Conservation (phyloP, 2,888 invertebrate genomes). For the Acanthosepion lycidas region DNA sequence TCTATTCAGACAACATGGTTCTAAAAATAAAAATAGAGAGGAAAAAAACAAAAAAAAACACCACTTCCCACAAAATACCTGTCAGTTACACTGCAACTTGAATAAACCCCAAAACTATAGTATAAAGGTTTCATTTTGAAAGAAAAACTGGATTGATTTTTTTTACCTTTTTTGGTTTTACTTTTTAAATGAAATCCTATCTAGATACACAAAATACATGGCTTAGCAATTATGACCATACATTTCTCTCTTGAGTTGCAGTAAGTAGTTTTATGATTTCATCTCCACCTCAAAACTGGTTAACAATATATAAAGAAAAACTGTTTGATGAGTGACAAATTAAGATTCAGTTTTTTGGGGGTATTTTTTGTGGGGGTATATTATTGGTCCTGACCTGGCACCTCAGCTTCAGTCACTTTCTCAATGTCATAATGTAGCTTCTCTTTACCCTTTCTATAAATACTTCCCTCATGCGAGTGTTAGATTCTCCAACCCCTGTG, state of each 20-base stretch:
- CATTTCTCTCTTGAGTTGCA: not conserved
- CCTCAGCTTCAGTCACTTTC: too few relatives aligned
- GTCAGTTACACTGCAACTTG: not conserved
- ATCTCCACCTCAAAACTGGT: not conserved
- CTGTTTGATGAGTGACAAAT: not conserved
- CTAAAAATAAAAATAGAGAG: not conserved
- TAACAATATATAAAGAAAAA: not conserved
- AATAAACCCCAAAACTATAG: not conserved
- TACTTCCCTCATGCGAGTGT: too few relatives aligned
- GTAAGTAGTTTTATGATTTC: not conserved
- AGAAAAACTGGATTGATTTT: not conserved
- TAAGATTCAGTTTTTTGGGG: not conserved
- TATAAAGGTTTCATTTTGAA: not conserved
- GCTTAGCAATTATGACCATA: not conserved
- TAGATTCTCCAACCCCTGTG: too few relatives aligned
- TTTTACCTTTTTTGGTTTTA: not conserved
- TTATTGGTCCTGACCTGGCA: too few relatives aligned
- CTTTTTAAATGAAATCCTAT: not conserved
- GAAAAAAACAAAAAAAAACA: not conserved
- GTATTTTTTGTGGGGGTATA: too few relatives aligned
- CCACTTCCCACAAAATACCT: not conserved
- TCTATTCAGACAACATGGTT: too few relatives aligned
- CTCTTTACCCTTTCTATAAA: too few relatives aligned
- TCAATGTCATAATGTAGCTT: too few relatives aligned
- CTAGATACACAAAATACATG: not conserved